phyloP scores from a whole-genome alignment of 1,140 invertebrate species.

The Pseudomyrmex flavicornis region DNA sequence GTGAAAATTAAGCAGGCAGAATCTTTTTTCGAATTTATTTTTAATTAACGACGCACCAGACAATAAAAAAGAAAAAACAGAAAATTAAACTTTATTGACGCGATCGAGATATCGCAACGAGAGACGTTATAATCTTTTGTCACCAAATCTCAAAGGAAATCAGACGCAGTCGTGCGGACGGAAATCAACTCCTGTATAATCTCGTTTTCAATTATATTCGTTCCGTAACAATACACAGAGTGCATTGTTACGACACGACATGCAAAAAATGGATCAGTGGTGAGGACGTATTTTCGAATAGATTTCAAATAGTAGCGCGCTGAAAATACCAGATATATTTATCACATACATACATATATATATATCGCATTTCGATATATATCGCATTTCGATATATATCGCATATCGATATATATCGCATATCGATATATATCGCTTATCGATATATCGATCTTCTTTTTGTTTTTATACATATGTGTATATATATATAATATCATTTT shows the following conservation, averaged over 20 bases:
- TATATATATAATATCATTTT: no score
- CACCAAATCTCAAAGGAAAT: slow-evolving; percentile 41
- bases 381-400: background rate
- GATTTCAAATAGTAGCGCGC: slow-evolving; percentile 1
- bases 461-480: no score
- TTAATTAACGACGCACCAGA: no score
- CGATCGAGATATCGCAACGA: slow-evolving; percentile 13
- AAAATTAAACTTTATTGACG: background rate
- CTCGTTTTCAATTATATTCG: slow-evolving; percentile 17
- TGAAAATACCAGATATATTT: background rate
- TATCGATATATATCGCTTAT: no score
- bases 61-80: no score
- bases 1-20: no score
- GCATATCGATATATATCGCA: no score
- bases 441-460: no score
- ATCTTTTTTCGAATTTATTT: no score
- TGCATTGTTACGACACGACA: slow-evolving; percentile 19
- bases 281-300: slow-evolving; percentile 30
- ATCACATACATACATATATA: background rate
- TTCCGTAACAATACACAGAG: slow-evolving; percentile 32
- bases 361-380: no score
- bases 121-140: slow-evolving; percentile 29
- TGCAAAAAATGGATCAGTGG: background rate
- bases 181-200: slow-evolving; percentile 36
- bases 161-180: slow-evolving; percentile 12